phyloP scores from a whole-genome alignment of 1,140 invertebrate species.

The Venustaconcha ellipsiformis region DNA sequence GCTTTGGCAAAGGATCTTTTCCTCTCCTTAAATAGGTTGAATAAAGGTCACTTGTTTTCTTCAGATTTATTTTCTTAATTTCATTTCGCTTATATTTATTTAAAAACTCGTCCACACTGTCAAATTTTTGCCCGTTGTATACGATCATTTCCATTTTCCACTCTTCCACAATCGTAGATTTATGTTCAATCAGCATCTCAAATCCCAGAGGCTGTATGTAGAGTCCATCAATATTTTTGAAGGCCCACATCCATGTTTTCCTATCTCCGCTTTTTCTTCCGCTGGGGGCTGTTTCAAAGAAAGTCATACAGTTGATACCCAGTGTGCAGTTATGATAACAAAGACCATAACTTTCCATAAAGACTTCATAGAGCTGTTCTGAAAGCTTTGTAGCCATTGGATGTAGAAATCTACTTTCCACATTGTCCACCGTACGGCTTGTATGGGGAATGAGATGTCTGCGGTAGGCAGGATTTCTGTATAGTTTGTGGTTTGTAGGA shows the following conservation, averaged over 20 bases:
- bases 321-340: conserved; percentile 55
- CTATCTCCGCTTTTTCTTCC: conserved; percentile 45
- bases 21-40: conserved; percentile 45
- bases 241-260: conserved; percentile 53
- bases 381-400: conserved; percentile 3
- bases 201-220: conserved; percentile 56
- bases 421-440: conserved; percentile 3
- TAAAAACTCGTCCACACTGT: conserved; percentile 44
- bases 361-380: conserved; percentile 41
- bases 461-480: conserved; percentile 16
- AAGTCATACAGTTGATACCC: conserved; percentile 42
- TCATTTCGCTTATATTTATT: conserved; percentile 27
- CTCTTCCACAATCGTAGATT: conserved; percentile 28
- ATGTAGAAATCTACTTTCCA: conserved; percentile 7
- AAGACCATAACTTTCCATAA: conserved; percentile 54
- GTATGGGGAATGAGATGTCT: conserved; percentile 8
- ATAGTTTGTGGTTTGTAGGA: background rate
- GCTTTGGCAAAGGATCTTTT: conserved; percentile 32
- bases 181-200: conserved; percentile 55
- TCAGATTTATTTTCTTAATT: background rate
- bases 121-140: conserved; percentile 58
- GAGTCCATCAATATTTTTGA: conserved; percentile 52
- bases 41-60: conserved; percentile 36
- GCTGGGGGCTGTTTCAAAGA: conserved; percentile 47
- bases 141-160: conserved; percentile 50